Conservation (phyloP, 2,797 vertebrate species). For the Sylvilagus floridanus region DNA sequence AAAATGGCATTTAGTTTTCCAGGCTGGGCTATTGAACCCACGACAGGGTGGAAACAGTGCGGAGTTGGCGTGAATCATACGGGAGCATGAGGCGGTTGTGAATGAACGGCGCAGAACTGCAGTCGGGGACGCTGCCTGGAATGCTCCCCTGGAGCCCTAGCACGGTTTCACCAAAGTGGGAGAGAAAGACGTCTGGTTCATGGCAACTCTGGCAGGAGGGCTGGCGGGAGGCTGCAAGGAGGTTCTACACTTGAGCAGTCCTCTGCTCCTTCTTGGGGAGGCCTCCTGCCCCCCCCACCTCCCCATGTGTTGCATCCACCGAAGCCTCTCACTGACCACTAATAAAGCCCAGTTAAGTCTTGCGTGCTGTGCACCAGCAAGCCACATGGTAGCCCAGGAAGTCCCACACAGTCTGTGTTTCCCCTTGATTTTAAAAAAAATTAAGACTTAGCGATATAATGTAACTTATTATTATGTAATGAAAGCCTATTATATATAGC, state of each 20-base stretch:
- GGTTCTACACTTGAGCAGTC: neutral
- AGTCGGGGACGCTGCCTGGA: neutral
- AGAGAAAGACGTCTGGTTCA: neutral
- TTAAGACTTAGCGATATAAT: conserved; percentile 64
- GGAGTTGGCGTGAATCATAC: conserved; percentile 20
- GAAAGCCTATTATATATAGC: conserved; percentile 69
- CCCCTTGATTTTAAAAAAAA: conserved; percentile 67
- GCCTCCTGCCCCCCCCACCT: too few species aligned
- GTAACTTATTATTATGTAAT: conserved; percentile 76
- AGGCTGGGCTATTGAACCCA: conserved; percentile 36
- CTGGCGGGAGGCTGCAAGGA: neutral
- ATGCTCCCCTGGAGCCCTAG: neutral
- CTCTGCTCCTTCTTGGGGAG: neutral
- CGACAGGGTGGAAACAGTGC: neutral
- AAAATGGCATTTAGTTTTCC: conserved; percentile 49
- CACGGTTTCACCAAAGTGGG: neutral
- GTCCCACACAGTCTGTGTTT: conserved; percentile 63
- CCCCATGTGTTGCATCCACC: neutral
- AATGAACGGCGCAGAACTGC: neutral
- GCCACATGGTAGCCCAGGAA: conserved; percentile 55
- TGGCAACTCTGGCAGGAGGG: neutral
- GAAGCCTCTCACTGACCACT: conserved; percentile 20
- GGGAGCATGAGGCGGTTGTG: conserved; percentile 23
- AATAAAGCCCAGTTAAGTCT: conserved; percentile 49
- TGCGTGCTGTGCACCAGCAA: conserved; percentile 31